These are phyloP conservation scores for Mastomys coucha DNA, from an alignment of 2,113 vertebrate species.

Conservation along the genomic window DNA sequence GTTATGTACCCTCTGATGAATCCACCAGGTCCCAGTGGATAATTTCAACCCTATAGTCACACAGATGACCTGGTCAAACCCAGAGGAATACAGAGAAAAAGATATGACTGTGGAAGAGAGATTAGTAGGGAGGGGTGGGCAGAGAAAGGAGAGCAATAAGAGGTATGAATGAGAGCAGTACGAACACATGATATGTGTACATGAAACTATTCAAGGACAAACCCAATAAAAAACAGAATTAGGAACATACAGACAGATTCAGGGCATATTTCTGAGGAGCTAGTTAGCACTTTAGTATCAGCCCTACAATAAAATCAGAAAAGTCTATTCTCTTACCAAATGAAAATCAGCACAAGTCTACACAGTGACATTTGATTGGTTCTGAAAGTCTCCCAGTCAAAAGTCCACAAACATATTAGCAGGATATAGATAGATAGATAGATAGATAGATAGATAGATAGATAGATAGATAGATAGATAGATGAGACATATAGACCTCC, in stretches of 20 bases:
- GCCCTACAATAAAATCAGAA: slow-evolving; percentile 5
- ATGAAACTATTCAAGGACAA: neutral
- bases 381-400: slow-evolving; percentile 32
- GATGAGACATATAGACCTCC: too few relatives aligned
- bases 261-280: neutral
- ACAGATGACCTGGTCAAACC: too few relatives aligned
- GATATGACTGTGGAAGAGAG: neutral
- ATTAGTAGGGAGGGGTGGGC: neutral
- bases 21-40: neutral
- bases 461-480: neutral
- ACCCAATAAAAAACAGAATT: neutral
- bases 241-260: neutral
- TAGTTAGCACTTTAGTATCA: neutral
- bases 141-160: neutral
- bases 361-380: slow-evolving; percentile 37
- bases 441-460: neutral
- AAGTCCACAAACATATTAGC: slow-evolving; percentile 19
- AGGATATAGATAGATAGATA: neutral
- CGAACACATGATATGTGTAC: neutral
- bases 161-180: neutral
- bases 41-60: neutral
- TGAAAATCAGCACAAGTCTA: slow-evolving; percentile 14
- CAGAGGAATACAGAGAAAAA: neutral
- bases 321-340: slow-evolving; percentile 12
- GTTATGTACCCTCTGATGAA: neutral